phyloP scores from a whole-genome alignment of 2,113 vertebrate genomes.

The Caracal caracal region DNA sequence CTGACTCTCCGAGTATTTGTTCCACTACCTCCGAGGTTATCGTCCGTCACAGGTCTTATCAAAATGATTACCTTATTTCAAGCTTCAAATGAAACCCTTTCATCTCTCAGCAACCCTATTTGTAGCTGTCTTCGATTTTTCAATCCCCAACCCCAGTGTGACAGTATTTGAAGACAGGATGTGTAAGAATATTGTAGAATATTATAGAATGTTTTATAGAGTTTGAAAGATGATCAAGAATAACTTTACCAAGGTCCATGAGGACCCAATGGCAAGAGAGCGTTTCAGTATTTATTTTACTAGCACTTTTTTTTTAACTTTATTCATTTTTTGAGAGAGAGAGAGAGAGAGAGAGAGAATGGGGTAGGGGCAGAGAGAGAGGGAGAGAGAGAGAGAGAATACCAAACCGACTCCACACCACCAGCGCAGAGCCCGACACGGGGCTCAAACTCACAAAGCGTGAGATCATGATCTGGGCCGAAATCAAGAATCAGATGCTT shows the following conservation, averaged over 20 bases:
- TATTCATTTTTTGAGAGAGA: too few relatives aligned
- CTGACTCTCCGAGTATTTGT: background rate
- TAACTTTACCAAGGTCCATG: background rate
- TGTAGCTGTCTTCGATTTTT: background rate
- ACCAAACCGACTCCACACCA: too few relatives aligned
- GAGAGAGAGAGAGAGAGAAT: too few relatives aligned
- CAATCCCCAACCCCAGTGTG: background rate
- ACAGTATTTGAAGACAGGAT: background rate
- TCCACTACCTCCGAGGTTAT: background rate
- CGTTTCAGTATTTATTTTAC: background rate
- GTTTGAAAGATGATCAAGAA: conserved; percentile 47
- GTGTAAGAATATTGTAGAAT: background rate
- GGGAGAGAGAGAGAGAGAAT: too few relatives aligned
- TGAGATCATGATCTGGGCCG: too few relatives aligned
- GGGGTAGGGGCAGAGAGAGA: too few relatives aligned
- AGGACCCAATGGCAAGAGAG: background rate
- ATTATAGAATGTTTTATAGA: background rate
- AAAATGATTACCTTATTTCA: background rate
- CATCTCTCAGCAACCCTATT: background rate
- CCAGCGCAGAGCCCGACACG: too few relatives aligned
- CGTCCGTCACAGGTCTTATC: background rate
- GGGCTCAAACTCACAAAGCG: too few relatives aligned
- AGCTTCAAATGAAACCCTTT: background rate
- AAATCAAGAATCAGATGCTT: too few relatives aligned
- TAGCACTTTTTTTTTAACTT: background rate